Evolutionary conservation across 2,888 invertebrate species (phyloP), one percentile per base, ranked within the genome.

Genomic region (Habrosyne pyritoides): DNA sequence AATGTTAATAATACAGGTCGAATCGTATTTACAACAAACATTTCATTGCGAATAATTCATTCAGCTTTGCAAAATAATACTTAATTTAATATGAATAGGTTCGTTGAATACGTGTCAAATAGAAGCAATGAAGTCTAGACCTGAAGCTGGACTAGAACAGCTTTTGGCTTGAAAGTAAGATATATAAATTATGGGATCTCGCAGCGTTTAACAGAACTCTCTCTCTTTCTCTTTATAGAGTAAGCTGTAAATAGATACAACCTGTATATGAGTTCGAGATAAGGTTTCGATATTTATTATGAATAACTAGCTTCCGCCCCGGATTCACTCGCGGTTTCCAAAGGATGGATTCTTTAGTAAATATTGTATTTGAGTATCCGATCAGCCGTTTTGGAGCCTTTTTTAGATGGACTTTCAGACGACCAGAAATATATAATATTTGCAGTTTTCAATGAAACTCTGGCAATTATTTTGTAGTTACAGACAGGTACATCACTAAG

Each of bases 121-220:
- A 21, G 10, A 26, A 28, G 49, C 4, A 49, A 28, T 28, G 10
- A 50, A 18, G 42, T 42, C n/a, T n/a, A n/a, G n/a, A n/a, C n/a
- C n/a, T n/a, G n/a, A 8, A 28, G 18, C 21, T 6, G 10, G 21
- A 21, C 18, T 30, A 49, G 28, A 18, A 18, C 28, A 21, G 21
- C 28, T 28, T 50, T 18, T 21, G 10, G 21, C 70, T 69, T 53
- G 70, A 76, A 77, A 77, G 73, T 73, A 63, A 66, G 67, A 68
- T 74, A 65, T 74, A 73, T 72, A 68, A 66, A 42, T 18, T 69
- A 64, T 64, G 66, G 64, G 63, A 66, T 61, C 69, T 68, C 55
- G 75, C 72, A 69, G 75, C 24, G 68, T 63, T 65, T 64, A 68
- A 61, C 60, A 54, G 53, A 54, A 66, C 67, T 67, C 69, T 66